Conservation (phyloP, 2,797 vertebrate genomes). For the Dermochelys coriacea region DNA sequence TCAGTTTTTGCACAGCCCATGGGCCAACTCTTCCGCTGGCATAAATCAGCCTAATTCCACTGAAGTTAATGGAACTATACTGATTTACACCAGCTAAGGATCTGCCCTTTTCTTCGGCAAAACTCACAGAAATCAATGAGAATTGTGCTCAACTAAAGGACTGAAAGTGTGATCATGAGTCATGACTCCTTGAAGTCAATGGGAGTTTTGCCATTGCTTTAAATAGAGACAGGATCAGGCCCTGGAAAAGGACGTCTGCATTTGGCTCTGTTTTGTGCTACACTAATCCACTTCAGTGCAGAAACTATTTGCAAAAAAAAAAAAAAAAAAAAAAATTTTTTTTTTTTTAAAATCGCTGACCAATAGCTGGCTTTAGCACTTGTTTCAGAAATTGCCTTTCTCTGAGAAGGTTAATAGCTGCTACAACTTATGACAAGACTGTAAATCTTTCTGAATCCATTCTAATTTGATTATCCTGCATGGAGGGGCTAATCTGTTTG, state of each 20-base stretch:
- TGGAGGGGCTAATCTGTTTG: constrained; percentile 74
- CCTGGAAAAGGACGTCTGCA: constrained; percentile 48
- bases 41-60: constrained; percentile 16
- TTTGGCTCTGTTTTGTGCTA: constrained; percentile 80
- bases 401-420: constrained; percentile 61
- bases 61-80: background rate
- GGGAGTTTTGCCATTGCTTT: constrained; percentile 58
- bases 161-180: constrained; percentile 66
- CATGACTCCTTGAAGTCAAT: constrained; percentile 53
- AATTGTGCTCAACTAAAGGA: constrained; percentile 67
- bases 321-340: no score
- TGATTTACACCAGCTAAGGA: constrained; percentile 15
- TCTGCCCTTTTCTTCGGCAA: background rate
- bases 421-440: constrained; percentile 66
- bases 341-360: constrained; percentile 52
- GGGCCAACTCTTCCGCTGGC: background rate
- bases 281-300: constrained; percentile 83
- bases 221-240: constrained; percentile 59
- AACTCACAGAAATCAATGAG: constrained; percentile 60
- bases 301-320: constrained; percentile 74
- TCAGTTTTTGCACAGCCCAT: constrained; percentile 63
- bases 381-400: constrained; percentile 71
- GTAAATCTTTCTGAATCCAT: constrained; percentile 72
- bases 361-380: constrained; percentile 66
- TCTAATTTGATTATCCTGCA: constrained; percentile 80